A percentile compares a stretch with the other conserved stretches of the same genome.
Evolutionary conservation across 2,888 invertebrate species (phyloP).

Genomic region (Brachylomia viminalis): DNA sequence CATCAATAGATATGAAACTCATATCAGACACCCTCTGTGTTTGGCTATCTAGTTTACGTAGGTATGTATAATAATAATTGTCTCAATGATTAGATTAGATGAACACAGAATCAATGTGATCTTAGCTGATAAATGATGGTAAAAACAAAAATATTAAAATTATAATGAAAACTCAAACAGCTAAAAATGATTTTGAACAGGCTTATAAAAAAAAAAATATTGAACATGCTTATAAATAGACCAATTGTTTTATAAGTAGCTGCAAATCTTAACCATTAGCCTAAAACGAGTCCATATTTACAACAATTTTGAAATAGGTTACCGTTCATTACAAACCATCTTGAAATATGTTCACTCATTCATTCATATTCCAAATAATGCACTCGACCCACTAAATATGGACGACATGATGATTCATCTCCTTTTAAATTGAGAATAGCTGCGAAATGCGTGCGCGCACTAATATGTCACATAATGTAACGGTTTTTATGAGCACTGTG

Average conservation of each 20-base stretch:
- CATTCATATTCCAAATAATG: constrained; percentile 57
- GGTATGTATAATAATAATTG: neutral
- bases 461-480: constrained; percentile 65
- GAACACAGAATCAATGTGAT: neutral
- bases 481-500: constrained; percentile 52
- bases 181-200: neutral
- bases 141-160: neutral
- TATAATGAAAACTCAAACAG: neutral
- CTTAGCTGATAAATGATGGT: neutral
- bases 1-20: neutral
- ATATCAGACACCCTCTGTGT: neutral
- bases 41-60: neutral
- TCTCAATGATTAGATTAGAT: neutral
- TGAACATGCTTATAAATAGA: neutral
- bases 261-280: constrained; percentile 10
- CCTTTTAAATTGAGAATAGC: constrained; percentile 68
- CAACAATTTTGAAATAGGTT: constrained; percentile 41
- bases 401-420: constrained; percentile 63
- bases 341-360: constrained; percentile 54
- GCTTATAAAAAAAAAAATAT: neutral
- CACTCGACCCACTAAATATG: constrained; percentile 60
- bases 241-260: neutral
- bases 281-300: constrained; percentile 9
- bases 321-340: constrained; percentile 36
- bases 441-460: constrained; percentile 62